Percentiles rank a stretch among this genome's conserved stretches.
phyloP scores from a whole-genome alignment of 1,140 invertebrate genomes.

The Atta colombica region DNA sequence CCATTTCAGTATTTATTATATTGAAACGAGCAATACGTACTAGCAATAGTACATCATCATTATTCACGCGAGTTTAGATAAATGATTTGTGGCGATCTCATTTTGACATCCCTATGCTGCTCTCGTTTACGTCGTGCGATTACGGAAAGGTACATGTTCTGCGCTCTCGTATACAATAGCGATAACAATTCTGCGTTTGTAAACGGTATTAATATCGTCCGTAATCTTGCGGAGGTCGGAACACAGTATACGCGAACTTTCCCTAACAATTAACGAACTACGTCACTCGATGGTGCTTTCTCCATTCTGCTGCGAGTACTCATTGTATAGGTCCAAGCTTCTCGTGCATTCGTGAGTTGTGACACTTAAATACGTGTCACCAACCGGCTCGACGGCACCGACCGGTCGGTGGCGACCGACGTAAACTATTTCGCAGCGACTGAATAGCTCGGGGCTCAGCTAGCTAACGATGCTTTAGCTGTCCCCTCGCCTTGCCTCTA shows the following conservation, averaged over 20 bases:
- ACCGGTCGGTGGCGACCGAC: constrained; percentile 64
- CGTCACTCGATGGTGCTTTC: constrained; percentile 28
- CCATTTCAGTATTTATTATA: not conserved
- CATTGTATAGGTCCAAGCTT: constrained; percentile 13
- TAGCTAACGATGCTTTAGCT: constrained; percentile 76
- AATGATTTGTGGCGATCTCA: not conserved
- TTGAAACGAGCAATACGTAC: not conserved
- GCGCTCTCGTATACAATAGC: not conserved
- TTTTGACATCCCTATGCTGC: not conserved
- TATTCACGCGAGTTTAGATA: constrained; percentile 17
- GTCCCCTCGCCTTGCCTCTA: constrained; percentile 20
- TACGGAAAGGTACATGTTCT: constrained; percentile 9
- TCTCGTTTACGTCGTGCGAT: not conserved
- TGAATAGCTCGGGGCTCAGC: constrained; percentile 72
- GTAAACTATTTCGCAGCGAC: constrained; percentile 74
- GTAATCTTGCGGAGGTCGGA: constrained; percentile 46
- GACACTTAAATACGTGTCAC: constrained; percentile 77
- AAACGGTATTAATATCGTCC: constrained; percentile 58
- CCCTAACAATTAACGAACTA: constrained; percentile 61
- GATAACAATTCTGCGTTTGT: constrained; percentile 42
- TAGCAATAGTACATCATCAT: not conserved
- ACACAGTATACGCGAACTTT: constrained; percentile 45
- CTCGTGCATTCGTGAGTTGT: constrained; percentile 58
- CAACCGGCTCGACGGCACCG: constrained; percentile 43
- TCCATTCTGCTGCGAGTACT: constrained; percentile 43